Conservation (phyloP, 2,113 vertebrate species). For the Daphoenositta chrysoptera region DNA sequence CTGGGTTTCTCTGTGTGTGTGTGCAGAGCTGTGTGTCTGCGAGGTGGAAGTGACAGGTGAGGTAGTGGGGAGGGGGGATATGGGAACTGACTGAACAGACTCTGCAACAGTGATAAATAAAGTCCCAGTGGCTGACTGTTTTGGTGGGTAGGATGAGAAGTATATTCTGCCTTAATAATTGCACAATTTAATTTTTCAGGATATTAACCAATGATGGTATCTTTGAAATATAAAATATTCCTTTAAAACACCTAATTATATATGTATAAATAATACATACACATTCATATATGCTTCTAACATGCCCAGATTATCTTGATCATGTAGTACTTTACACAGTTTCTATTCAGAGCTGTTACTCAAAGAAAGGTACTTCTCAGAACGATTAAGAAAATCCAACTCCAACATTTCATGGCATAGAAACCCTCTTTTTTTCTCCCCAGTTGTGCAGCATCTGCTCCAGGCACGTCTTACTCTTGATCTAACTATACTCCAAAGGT, state of each 20-base stretch:
- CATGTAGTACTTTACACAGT: background rate
- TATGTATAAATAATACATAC: background rate
- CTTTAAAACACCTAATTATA: background rate
- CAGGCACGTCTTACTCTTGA: background rate
- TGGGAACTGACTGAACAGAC: background rate
- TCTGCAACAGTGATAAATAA: background rate
- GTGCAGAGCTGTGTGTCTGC: background rate
- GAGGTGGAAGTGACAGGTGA: conserved; percentile 26
- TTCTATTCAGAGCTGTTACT: background rate
- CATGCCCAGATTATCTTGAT: background rate
- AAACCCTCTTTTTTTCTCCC: background rate
- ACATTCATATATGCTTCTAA: background rate
- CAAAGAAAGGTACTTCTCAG: background rate
- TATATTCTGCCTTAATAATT: background rate
- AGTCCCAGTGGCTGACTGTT: background rate
- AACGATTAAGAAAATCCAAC: background rate
- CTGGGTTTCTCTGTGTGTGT: background rate
- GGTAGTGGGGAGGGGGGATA: background rate
- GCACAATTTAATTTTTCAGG: background rate
- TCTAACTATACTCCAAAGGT: background rate
- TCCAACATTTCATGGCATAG: background rate
- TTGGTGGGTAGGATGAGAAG: background rate
- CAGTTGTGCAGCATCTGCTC: background rate
- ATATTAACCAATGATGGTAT: background rate
- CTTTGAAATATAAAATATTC: background rate